phyloP scores from a whole-genome alignment of 1,140 invertebrate species.

The Monomorium pharaonis region DNA sequence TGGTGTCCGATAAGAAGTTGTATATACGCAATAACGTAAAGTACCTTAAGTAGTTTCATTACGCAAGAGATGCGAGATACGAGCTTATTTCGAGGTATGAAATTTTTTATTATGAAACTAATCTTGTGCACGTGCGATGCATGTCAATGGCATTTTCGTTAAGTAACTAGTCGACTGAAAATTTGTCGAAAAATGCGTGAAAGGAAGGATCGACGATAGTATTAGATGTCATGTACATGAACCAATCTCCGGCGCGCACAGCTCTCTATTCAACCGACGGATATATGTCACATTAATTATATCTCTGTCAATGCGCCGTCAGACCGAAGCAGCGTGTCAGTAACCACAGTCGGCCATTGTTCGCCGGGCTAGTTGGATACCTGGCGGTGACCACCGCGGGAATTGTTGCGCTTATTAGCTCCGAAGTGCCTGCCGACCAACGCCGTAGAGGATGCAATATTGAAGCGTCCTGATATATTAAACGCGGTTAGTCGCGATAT shows the following conservation, averaged over 20 bases:
- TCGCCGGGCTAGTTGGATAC: constrained; percentile 73
- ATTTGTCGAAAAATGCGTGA: constrained; percentile 30
- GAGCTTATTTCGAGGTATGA: not conserved
- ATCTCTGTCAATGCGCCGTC: constrained; percentile 76
- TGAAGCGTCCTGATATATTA: constrained; percentile 24
- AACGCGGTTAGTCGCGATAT: not conserved
- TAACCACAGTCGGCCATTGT: constrained; percentile 81
- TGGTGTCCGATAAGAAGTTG: not conserved
- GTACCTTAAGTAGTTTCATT: not conserved
- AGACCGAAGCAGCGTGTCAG: constrained; percentile 74
- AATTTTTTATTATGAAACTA: not conserved
- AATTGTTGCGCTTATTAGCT: constrained; percentile 82
- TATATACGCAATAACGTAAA: not conserved
- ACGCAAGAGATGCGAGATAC: not conserved
- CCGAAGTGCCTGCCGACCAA: constrained; percentile 70
- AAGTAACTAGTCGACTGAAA: not conserved
- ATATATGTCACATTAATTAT: constrained; percentile 79
- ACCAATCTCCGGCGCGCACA: constrained; percentile 65
- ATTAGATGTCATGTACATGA: constrained; percentile 50
- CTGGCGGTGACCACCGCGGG: constrained; percentile 68
- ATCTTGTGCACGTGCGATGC: not conserved
- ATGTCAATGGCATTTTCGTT: not conserved
- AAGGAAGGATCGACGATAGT: not conserved
- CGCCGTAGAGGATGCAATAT: constrained; percentile 22
- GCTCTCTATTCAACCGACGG: constrained; percentile 70